Evolutionary conservation across 2,797 vertebrate genomes (phyloP), one percentile per base, ranked within the genome.

Genomic region (Calcarius lapponicus): DNA sequence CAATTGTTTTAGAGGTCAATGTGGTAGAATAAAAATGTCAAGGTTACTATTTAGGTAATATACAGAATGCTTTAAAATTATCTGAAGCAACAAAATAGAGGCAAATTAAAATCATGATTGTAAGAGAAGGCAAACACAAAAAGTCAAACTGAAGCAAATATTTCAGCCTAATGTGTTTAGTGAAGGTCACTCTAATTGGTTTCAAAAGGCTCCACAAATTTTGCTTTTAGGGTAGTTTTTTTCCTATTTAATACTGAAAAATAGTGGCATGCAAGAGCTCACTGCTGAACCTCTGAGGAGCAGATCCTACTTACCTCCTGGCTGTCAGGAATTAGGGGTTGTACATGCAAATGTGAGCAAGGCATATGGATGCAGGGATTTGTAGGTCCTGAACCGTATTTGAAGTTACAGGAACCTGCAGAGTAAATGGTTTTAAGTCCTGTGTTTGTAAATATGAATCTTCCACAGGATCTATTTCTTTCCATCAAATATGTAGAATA

Each of bases 81-180:
- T 93, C 16, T n/a, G 73, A 80, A 85, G 32, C 88, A 91, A 78
- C 16, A 87, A 89, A 96, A 83, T 9, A 75, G 17, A 80, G 18
- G 45, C 56, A 96, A 92, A 93, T 95, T 92, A 83, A 92, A 93
- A 85, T 78, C 60, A 71, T 86, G 7, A 94, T 82, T 92, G 61
- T 65, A 74, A 45, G n/a, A 80, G 84, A 89, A 82, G 78, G n/a
- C 6, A 80, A 90, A 71, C 21, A 74, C n/a, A 86, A 56, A 86
- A 87, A 78, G 78, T 84, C 78, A 96, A 88, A 81, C 3, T 42
- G 78, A 85, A 86, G 31, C 40, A 48, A 89, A 73, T 89, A 87
- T 86, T 91, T 95, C 78, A 89, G 32, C 40, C 16, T 83, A 70
- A 88, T 72, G 14, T 56, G 13, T 75, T n/a, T 66, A 50, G 18